Percentiles rank a stretch among this genome's conserved stretches.
Conservation (phyloP, 2,888 invertebrate genomes). For the Toxonevra muliebris region DNA sequence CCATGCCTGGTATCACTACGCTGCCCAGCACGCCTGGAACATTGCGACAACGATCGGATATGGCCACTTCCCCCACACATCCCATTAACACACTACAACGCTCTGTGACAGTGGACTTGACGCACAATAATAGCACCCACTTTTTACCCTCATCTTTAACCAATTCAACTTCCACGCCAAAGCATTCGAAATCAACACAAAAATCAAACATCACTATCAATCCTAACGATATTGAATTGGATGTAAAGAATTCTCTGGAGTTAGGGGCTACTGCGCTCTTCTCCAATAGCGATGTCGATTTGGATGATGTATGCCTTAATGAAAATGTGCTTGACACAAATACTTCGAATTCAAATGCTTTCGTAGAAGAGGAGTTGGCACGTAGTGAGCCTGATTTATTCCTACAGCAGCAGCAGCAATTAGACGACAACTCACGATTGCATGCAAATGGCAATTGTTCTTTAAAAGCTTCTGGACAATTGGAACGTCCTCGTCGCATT, state of each 20-base stretch:
- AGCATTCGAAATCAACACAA: conserved; percentile 47
- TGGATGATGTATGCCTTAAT: conserved; percentile 83
- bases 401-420: conserved; percentile 44
- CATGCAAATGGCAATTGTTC: conserved; percentile 25
- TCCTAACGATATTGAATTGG: conserved; percentile 52
- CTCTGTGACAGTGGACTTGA: conserved; percentile 49
- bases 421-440: conserved; percentile 28
- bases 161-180: conserved; percentile 50
- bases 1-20: conserved; percentile 35
- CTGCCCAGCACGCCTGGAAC: conserved; percentile 21
- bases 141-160: conserved; percentile 33
- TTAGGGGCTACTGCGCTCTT: conserved; percentile 81
- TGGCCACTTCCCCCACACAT: conserved; percentile 46
- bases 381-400: conserved; percentile 63
- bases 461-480: conserved; percentile 31
- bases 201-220: conserved; percentile 61
- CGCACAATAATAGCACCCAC: conserved; percentile 31
- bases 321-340: conserved; percentile 70
- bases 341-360: conserved; percentile 51
- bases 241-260: conserved; percentile 63
- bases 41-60: conserved; percentile 43
- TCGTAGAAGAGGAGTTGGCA: conserved; percentile 60
- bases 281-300: conserved; percentile 85
- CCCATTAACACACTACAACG: conserved; percentile 42
- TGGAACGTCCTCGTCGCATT: conserved; percentile 44